These are phyloP conservation scores for Ammospiza nelsoni DNA, from an alignment of 2,113 vertebrate species.

Conservation along the genomic window DNA sequence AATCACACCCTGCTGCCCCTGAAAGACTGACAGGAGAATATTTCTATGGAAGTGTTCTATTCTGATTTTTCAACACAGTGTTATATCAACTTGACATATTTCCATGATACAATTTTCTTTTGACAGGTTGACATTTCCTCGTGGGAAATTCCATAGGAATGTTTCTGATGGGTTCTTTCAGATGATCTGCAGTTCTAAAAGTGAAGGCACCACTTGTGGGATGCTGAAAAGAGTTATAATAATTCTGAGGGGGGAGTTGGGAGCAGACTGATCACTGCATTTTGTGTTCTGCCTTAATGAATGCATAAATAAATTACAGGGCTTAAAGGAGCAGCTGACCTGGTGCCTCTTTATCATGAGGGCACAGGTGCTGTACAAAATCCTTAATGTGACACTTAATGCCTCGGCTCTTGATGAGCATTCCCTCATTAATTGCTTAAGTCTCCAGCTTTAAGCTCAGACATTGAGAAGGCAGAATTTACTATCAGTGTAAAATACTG, in stretches of 20 bases:
- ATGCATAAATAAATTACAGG: not conserved
- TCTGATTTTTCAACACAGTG: not conserved
- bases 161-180: not conserved
- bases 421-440: not conserved
- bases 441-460: not conserved
- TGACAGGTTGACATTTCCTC: conserved; percentile 36
- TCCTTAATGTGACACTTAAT: not conserved
- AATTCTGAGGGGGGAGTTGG: not conserved
- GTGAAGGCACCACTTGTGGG: not conserved
- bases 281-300: not conserved
- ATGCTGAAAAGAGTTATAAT: not conserved
- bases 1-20: not conserved
- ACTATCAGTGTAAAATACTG: not conserved
- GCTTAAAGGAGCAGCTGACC: conserved; percentile 7
- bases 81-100: conserved; percentile 44
- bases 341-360: not conserved
- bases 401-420: not conserved
- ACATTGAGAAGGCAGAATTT: not conserved
- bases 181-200: not conserved
- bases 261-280: not conserved
- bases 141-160: conserved; percentile 2
- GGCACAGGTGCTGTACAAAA: not conserved
- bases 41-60: not conserved
- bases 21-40: not conserved
- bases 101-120: conserved; percentile 34